Base-by-base conservation (phyloP, 2,888 invertebrate species). In the Hydrotaea cyrtoneurina region DNA sequence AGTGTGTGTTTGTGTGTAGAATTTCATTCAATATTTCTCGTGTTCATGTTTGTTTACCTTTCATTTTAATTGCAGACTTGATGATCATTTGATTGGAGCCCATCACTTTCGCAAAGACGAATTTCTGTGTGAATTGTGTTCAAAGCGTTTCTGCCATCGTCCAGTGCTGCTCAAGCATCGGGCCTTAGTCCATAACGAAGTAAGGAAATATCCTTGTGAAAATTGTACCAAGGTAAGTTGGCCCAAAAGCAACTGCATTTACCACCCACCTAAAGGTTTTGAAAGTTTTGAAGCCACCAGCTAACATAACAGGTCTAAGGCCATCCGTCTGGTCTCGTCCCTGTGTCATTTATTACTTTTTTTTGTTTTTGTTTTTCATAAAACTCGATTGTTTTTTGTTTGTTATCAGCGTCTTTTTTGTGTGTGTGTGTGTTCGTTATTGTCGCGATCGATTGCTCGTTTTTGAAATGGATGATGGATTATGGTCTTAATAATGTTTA, bases 201-300 rank as follows among this genome's bases (percentile, higher is more conserved):
- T 96, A 83, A 94, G 97, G 88, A 96, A 96, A 91, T 98, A 97
- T 93, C 96, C 96, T 86, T 98, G 98, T 93, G 98, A 98, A 92
- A 98, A 98, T 92, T 97, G 97, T 91, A 94, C 96, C 87, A 97
- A 96, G 95, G 96, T 96, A 93, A 93, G 93, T 90, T 43, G 43
- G 43, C 17, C 17, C 43, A 69, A 17, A 21, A 8, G 17, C 23
- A 23, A 46, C 15, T 21, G 2, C 43, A 10, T 66, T 43, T 0
- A 39, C 3, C 3, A 2, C 7, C 31, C 31, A 31, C 7, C 31
- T 4, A 4, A 7, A 10, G 10, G n/a, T 1, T 50, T 50, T 50
- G n/a, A 50, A n/a, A 50, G 4, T 50, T 50, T 50, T n/a, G 50
- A 50, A 50, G 50, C 50, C 50, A n/a, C 15, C 1, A 50, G 13